Evolutionary conservation across 2,797 vertebrate species (phyloP).

Genomic region (Aselliscus stoliczkanus): DNA sequence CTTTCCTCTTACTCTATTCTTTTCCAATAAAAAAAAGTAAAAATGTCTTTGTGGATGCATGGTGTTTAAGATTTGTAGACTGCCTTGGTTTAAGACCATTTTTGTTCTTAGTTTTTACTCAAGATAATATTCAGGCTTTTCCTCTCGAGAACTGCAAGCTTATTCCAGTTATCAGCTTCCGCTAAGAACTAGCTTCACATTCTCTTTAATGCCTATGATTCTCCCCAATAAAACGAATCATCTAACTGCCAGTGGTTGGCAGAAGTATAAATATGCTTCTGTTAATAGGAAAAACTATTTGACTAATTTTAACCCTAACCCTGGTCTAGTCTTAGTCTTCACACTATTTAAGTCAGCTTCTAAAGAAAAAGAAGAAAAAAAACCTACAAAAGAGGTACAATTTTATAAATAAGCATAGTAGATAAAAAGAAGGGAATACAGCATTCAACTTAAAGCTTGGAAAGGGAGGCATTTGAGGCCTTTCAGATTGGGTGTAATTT

Average conservation of each 20-base stretch:
- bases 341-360: conserved; percentile 24
- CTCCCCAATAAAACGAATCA: conserved; percentile 49
- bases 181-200: neutral
- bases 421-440: neutral
- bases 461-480: neutral
- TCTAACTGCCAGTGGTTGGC: conserved; percentile 39
- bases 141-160: neutral
- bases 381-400: neutral
- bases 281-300: conserved; percentile 28
- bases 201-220: conserved; percentile 37
- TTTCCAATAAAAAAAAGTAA: neutral
- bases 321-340: neutral
- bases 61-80: conserved; percentile 27
- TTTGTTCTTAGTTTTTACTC: conserved; percentile 42
- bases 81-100: neutral
- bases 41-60: neutral
- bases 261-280: conserved; percentile 45
- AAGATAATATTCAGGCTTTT: conserved; percentile 24
- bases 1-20: conserved; percentile 25
- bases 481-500: neutral
- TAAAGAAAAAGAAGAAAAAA: neutral
- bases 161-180: conserved; percentile 33
- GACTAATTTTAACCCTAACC: conserved; percentile 34
- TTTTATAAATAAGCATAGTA: neutral
- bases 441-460: neutral